Evolutionary conservation across 1,140 invertebrate genomes (phyloP), one percentile per base, ranked within the genome.

Genomic region (Vollenhovia emeryi): DNA sequence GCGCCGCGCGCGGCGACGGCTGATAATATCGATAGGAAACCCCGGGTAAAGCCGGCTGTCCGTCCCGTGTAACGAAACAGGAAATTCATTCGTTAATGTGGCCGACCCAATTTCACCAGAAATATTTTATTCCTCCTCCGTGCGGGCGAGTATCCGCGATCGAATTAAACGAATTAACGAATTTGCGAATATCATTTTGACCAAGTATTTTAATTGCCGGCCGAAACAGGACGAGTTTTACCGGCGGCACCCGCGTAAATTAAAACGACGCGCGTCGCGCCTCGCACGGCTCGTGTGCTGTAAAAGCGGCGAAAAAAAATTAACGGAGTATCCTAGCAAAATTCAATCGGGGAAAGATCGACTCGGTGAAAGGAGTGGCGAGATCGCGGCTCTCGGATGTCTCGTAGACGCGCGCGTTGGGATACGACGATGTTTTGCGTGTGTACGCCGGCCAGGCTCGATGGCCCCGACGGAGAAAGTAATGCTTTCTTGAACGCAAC

Each of bases 391-490:
- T 33, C 15, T 36, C 33, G 24, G 50, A 82, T 13, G 52, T 33
- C n/a, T 80, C 50, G 50, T 27, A 30, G 48, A 36, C 3, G 59
- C 55, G 27, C 33, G 36, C 66, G 36, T 82, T 27, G 78, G 40
- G 43, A 24, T 82, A 45, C 21, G 24, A 71, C 27, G 30, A 71
- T 18, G 30, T 36, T n/a, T 71, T 68, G 71, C 21, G 36, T 33
- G 43, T 59, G 9, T 66, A 33, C 27, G 18, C 40, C 27, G 52
- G 21, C 52, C 21, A 15, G 48, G 36, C 48, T 7, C 24, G 66
- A 45, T 30, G 40, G 78, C 74, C 71, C 59, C 69, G 55, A 24
- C 9, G 78, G 93, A 92, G 93, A 93, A 93, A 93, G 93, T 91
- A 90, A 90, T 89, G 89, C 92, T 92, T 93, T 93, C 91, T 82